Base-by-base conservation (phyloP, 2,797 vertebrate genomes). In the Oreochromis grahami region DNA sequence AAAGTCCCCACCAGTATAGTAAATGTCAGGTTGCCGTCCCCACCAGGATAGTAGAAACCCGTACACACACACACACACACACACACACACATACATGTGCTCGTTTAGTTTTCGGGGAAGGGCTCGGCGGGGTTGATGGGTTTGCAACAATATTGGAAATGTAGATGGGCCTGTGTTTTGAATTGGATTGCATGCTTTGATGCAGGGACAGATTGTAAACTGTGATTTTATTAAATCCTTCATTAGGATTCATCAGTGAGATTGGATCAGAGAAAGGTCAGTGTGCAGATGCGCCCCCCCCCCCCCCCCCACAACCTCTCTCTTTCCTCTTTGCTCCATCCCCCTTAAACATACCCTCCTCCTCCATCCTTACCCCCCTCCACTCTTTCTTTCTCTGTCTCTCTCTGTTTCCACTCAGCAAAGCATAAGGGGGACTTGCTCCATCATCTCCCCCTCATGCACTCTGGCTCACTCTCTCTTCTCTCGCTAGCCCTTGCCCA, bases 181-280 rank as follows among this genome's bases (percentile, higher is more conserved):
- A 96, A 97, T 95, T 95, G 95, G 96, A 96, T 96, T 96, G 95
- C 96, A 97, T 93, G 96, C 96, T 96, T 96, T 97, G 95, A 97
- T 96, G 95, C 95, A 95, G 96, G 95, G 95, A 96, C 96, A 97
- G 96, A 97, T 97, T 97, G 96, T 96, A 96, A 96, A 96, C 95
- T 96, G 95, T 96, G 96, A 96, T 97, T 96, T 97, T 97, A 97
- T 97, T 96, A 97, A 97, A 97, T 96, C 96, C 96, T 97, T 97
- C 96, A 97, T 97, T 97, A 97, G 96, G 95, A 97, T 96, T 97
- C 96, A 97, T 97, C 96, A 97, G 96, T 91, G 91, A 96, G 96
- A 96, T 96, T 97, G 96, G 96, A 97, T 96, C 96, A 97, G 96
- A 96, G 95, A 97, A 98, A 98, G 97, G 97, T 97, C 97, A 98